Evolutionary conservation across 2,888 invertebrate genomes (phyloP), one percentile per base, ranked within the genome.

Genomic region (Pinctada fucata): DNA sequence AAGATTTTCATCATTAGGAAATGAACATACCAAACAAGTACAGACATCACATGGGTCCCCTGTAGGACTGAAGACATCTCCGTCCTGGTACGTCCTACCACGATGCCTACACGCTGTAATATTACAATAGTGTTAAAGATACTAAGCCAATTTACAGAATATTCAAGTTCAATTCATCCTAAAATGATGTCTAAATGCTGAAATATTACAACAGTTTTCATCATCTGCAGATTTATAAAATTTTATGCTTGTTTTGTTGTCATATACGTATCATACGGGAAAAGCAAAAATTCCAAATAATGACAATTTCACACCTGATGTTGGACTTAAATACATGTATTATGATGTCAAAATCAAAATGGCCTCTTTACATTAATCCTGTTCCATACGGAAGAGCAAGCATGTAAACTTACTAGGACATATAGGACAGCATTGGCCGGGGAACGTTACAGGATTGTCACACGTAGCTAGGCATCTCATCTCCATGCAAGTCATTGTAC

Each of bases 11-110:
- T 31, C 31, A 31, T 58, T 58, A 1, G 58, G 13, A 10, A 6
- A 58, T 13, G 31, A 13, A 76, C 79, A 77, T 81, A 88, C 87
- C 80, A 83, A 76, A 82, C 90, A 90, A 4, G 75, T 83, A 75
- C 90, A 90, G 8, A 79, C 72, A 72, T 88, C 88, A 83, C 90
- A 90, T 0, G 89, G 87, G 67, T 90, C 87, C 16, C 87, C 86
- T 80, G 81, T 86, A 0, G 87, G 87, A 72, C 81, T 86, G 75
- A 90, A 90, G 2, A 64, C 81, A 10, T 88, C 86, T 4, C 89
- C 88, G 73, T 87, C 85, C 52, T 79, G 76, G 74, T 89, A 89
- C 52, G 71, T 49, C 4, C 76, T 76, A 4, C 86, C 88, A 71
- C 86, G 79, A 79, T 83, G 87, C 66, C 75, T 82, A 79, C 90